Conservation (phyloP, 2,797 vertebrate genomes). For the Antennarius maculatus region DNA sequence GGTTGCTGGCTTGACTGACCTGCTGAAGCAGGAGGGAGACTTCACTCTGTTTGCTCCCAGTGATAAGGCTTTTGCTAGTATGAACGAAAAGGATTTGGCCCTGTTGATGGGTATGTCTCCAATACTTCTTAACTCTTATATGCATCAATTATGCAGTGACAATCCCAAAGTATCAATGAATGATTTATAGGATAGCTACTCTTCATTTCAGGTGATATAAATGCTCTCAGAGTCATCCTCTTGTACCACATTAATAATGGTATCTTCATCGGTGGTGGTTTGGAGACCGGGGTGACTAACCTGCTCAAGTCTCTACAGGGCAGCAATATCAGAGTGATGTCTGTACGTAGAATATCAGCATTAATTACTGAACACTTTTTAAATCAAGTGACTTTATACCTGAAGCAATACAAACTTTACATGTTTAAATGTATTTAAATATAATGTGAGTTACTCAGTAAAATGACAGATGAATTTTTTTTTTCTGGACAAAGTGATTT, state of each 20-base stretch:
- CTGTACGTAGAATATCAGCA: constrained; percentile 79
- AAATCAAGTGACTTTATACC: background rate
- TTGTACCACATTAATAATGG: constrained; percentile 93
- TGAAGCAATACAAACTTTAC: background rate
- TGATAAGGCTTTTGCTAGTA: constrained; percentile 89
- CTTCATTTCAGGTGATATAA: constrained; percentile 84
- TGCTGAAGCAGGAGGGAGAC: constrained; percentile 86
- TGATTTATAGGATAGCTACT: background rate
- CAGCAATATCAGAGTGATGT: constrained; percentile 88
- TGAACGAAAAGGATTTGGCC: constrained; percentile 85
- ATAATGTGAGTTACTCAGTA: background rate
- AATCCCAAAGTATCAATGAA: background rate
- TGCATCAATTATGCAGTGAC: background rate
- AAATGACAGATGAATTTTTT: background rate
- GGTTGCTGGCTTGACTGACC: constrained; percentile 88
- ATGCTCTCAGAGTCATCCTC: constrained; percentile 91
- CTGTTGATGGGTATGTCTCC: constrained; percentile 86
- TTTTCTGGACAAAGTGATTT: constrained; percentile 6
- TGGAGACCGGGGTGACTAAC: constrained; percentile 93
- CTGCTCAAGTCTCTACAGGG: constrained; percentile 93
- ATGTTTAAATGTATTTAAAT: background rate
- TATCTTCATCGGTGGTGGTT: constrained; percentile 90
- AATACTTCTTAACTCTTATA: background rate
- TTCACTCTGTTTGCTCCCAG: constrained; percentile 95
- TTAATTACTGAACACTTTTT: background rate